Conservation (phyloP, 2,797 vertebrate species). For the Anguilla obscura region DNA sequence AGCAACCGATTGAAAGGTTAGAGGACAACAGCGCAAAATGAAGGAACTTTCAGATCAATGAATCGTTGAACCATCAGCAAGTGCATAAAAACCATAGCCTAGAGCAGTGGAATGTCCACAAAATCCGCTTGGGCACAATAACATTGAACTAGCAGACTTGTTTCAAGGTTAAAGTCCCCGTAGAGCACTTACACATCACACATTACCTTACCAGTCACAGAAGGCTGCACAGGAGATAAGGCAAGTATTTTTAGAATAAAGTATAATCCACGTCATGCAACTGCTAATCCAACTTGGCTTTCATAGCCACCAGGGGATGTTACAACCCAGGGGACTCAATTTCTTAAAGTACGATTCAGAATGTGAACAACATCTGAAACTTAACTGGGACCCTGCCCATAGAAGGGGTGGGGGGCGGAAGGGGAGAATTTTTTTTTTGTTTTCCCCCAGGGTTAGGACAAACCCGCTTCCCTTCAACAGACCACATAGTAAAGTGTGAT, state of each 20-base stretch:
- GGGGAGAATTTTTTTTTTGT: not conserved
- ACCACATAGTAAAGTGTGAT: not conserved
- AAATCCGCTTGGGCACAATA: not conserved
- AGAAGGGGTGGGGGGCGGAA: no score
- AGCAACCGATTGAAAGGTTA: conserved; percentile 22
- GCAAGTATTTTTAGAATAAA: conserved; percentile 53
- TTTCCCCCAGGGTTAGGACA: conserved; percentile 14
- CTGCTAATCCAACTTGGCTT: not conserved
- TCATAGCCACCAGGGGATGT: not conserved
- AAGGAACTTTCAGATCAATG: not conserved
- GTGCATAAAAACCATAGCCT: not conserved
- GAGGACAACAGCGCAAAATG: not conserved
- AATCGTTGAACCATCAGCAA: not conserved
- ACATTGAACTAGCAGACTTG: conserved; percentile 18
- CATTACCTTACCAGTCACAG: conserved; percentile 32
- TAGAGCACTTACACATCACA: conserved; percentile 30
- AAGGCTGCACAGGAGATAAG: conserved; percentile 47
- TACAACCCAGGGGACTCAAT: no score
- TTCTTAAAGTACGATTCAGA: not conserved
- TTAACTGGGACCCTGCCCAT: not conserved
- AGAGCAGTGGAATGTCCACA: not conserved
- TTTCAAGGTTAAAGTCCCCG: conserved; percentile 51
- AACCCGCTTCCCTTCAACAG: conserved; percentile 32
- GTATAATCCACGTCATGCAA: conserved; percentile 54
- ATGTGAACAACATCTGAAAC: not conserved